These are phyloP conservation scores for Anas platyrhynchos DNA, from an alignment of 2,113 vertebrate species.

Conservation along the genomic window DNA sequence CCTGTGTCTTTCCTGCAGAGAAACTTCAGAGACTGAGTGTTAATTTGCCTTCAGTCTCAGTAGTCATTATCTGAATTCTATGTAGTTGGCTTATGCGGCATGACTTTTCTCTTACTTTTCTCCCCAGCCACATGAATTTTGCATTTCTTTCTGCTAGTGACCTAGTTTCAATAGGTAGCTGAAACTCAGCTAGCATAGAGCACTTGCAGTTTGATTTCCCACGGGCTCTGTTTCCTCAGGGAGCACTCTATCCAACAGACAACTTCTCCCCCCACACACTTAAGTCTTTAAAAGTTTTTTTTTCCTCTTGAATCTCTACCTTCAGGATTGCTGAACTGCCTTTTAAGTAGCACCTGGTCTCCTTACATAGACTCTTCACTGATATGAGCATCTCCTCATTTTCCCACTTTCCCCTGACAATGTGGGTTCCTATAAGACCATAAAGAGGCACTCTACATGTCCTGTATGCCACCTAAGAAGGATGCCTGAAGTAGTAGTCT, in stretches of 20 bases:
- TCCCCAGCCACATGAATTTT: background rate
- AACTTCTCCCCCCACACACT: background rate
- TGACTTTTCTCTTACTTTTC: background rate
- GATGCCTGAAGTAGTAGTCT: background rate
- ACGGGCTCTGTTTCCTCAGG: background rate
- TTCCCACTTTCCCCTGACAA: background rate
- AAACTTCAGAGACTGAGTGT: background rate
- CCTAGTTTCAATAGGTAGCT: background rate
- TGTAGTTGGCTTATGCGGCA: background rate
- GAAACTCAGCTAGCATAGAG: background rate
- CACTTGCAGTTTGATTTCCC: background rate
- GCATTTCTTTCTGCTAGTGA: background rate
- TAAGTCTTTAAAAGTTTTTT: background rate
- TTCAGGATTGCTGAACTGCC: background rate
- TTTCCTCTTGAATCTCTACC: background rate
- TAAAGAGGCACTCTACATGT: background rate
- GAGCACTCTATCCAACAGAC: background rate
- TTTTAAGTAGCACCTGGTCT: background rate
- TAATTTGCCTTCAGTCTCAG: constrained; percentile 3
- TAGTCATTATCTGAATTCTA: background rate
- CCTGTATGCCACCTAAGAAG: background rate
- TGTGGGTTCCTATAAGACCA: background rate
- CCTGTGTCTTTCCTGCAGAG: background rate
- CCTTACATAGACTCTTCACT: background rate
- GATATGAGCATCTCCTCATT: background rate